These are phyloP conservation scores for Actinopyga echinites DNA, from an alignment of 53 echinoderm and acorn worm genomes.

Conservation along the genomic window DNA sequence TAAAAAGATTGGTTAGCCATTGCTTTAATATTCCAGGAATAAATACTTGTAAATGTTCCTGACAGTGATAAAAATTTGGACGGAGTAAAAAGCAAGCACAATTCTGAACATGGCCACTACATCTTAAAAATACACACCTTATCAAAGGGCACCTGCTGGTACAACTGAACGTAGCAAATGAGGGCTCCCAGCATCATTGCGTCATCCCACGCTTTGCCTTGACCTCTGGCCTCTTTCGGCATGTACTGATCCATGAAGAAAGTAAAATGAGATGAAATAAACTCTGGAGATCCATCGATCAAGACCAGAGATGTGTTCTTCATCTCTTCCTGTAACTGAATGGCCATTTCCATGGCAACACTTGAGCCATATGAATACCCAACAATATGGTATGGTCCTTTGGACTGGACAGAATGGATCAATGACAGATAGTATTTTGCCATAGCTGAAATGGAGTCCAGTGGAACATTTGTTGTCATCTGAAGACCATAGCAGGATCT, in stretches of 20 bases:
- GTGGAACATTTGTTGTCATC: slow-evolving; percentile 50
- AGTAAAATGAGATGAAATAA: slow-evolving; percentile 55
- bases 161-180: slow-evolving; percentile 59
- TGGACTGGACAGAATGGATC: slow-evolving; percentile 43
- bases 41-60: no score
- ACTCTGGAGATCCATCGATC: slow-evolving; percentile 72
- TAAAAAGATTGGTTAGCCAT: no score
- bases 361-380: slow-evolving; percentile 76
- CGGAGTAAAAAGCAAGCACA: not conserved
- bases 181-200: slow-evolving; percentile 52
- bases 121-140: slow-evolving; percentile 36
- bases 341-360: slow-evolving; percentile 70
- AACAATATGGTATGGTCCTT: slow-evolving; percentile 55
- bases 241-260: slow-evolving; percentile 67
- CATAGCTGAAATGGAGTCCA: slow-evolving; percentile 48
- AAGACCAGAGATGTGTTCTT: slow-evolving; percentile 44
- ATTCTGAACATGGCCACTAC: not conserved
- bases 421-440: slow-evolving; percentile 59
- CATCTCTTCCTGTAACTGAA: slow-evolving; percentile 47
- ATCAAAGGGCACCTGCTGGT: slow-evolving; percentile 38
- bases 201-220: slow-evolving; percentile 45
- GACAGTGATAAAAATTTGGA: no score
- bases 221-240: slow-evolving; percentile 48
- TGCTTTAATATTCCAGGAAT: no score
- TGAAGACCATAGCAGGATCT: slow-evolving; percentile 70